Evolutionary conservation across 2,113 vertebrate genomes (phyloP).

Genomic region (Eubucco bourcierii): DNA sequence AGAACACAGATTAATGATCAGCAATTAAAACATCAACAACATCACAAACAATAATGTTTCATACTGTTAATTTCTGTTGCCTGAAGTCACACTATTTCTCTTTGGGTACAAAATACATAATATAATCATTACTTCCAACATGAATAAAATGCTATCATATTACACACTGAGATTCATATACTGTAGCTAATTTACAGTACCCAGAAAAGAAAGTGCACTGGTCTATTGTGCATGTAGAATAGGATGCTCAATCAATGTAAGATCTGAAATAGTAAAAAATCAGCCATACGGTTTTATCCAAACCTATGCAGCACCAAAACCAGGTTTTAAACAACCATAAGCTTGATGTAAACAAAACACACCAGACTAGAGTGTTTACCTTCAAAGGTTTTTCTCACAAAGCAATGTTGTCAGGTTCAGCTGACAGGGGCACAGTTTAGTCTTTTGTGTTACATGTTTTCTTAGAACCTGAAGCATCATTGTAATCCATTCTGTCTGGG

Average conservation of each 20-base stretch:
- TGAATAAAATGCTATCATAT: slow-evolving; percentile 8
- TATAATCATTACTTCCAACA: slow-evolving; percentile 41
- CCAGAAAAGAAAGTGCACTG: not conserved
- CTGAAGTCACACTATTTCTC: slow-evolving; percentile 58
- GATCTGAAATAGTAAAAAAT: not conserved
- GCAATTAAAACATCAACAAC: slow-evolving; percentile 66
- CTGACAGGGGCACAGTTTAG: not conserved
- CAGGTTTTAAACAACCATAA: slow-evolving; percentile 7
- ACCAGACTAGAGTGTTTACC: not conserved
- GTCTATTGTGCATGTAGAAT: not conserved
- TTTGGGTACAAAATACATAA: slow-evolving; percentile 43
- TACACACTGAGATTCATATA: slow-evolving; percentile 9
- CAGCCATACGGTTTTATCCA: not conserved
- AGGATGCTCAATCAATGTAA: not conserved
- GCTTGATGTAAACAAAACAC: not conserved
- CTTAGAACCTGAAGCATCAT: not conserved
- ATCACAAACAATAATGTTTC: slow-evolving; percentile 66
- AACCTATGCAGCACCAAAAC: not conserved
- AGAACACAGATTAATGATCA: slow-evolving; percentile 66
- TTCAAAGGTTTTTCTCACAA: not conserved
- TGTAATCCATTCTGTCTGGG: not conserved
- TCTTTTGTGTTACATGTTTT: not conserved
- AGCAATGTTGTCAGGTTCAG: not conserved
- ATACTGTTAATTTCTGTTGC: slow-evolving; percentile 66
- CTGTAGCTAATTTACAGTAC: slow-evolving; percentile 24